A percentile compares a stretch with the other conserved stretches of the same genome.
phyloP scores from a whole-genome alignment of 2,888 invertebrate species.

The Kuschelorhynchus macadamiae region DNA sequence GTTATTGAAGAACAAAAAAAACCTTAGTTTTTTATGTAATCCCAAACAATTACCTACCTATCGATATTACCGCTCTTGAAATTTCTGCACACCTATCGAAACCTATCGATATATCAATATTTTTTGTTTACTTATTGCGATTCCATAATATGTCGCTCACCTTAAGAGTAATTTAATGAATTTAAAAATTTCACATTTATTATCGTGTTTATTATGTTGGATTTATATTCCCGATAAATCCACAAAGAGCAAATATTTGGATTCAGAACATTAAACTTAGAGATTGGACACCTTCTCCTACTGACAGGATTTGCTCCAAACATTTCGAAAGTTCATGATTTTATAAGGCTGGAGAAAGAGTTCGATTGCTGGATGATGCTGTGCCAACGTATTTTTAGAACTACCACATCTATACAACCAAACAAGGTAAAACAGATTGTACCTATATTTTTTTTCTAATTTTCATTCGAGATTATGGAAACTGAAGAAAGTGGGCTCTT shows the following conservation, averaged over 20 bases:
- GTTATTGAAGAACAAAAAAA: no score
- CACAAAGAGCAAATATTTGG: conserved; percentile 9
- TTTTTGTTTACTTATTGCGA: no score
- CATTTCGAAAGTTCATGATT: conserved; percentile 16
- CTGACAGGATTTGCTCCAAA: conserved; percentile 13
- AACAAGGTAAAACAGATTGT: neutral
- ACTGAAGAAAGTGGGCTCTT: neutral
- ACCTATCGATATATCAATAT: no score
- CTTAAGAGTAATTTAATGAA: no score
- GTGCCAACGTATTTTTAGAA: conserved; percentile 15
- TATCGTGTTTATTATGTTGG: neutral
- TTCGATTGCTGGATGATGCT: conserved; percentile 23
- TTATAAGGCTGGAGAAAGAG: conserved; percentile 33
- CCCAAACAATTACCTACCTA: no score
- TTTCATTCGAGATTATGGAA: conserved; percentile 7
- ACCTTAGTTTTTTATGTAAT: no score
- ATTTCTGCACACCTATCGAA: no score
- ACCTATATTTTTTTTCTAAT: neutral
- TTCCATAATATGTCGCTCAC: no score
- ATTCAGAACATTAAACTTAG: conserved; percentile 9
- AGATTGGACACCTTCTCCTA: conserved; percentile 16
- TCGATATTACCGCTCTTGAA: no score
- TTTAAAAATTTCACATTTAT: no score
- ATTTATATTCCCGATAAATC: conserved; percentile 23
- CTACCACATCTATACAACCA: conserved; percentile 22